A percentile compares a stretch with the other conserved stretches of the same genome.
These are phyloP conservation scores for Alcis repandata DNA, from an alignment of 2,888 invertebrate genomes.

Conservation along the genomic window DNA sequence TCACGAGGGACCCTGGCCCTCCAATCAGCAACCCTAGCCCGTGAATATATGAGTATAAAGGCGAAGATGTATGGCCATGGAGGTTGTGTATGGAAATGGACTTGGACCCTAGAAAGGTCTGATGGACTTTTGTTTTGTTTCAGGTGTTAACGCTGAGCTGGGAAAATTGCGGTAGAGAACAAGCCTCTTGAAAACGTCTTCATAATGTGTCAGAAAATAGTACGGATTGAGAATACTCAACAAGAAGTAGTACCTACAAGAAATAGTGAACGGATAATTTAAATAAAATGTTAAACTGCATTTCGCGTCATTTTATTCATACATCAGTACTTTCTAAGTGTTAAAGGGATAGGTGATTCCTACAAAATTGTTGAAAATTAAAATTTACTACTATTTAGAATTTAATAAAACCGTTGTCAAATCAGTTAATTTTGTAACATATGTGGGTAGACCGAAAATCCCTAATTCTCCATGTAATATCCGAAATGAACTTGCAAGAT, in stretches of 20 bases:
- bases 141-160: constrained; percentile 13
- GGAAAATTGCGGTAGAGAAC: background rate
- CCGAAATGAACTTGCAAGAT: constrained; percentile 3
- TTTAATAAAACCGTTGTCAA: too few relatives aligned
- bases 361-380: too few relatives aligned
- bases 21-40: constrained; percentile 37
- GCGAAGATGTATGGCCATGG: constrained; percentile 24
- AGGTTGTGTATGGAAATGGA: constrained; percentile 25
- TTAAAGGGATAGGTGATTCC: too few relatives aligned
- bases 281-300: too few relatives aligned
- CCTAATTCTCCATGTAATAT: background rate
- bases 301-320: too few relatives aligned
- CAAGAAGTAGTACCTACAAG: too few relatives aligned
- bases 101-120: constrained; percentile 23
- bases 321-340: too few relatives aligned
- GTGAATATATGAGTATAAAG: constrained; percentile 23
- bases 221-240: too few relatives aligned
- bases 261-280: too few relatives aligned
- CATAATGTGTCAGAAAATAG: background rate
- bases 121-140: constrained; percentile 32
- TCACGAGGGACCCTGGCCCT: constrained; percentile 66
- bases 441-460: background rate
- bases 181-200: background rate
- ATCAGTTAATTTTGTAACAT: too few relatives aligned
- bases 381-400: too few relatives aligned